These are phyloP conservation scores for Leptura quadrifasciata DNA, from an alignment of 2,888 invertebrate genomes.

Conservation along the genomic window DNA sequence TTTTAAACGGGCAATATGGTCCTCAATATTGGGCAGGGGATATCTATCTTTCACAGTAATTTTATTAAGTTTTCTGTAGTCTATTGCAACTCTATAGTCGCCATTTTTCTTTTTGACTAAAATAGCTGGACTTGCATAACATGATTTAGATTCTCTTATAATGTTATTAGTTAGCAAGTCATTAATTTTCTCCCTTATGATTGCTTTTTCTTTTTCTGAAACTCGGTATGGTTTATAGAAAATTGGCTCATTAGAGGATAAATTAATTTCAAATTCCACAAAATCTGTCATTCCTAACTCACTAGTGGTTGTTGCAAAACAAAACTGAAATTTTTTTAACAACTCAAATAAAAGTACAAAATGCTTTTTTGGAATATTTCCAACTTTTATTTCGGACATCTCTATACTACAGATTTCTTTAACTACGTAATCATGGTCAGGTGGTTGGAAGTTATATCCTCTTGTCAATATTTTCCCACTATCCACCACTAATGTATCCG, in stretches of 20 bases:
- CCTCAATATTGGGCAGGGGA: conserved; percentile 64
- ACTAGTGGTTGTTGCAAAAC: conserved; percentile 47
- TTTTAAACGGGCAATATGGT: conserved; percentile 58
- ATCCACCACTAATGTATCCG: too few species aligned
- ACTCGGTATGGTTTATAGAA: conserved; percentile 60
- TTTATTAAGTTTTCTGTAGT: conserved; percentile 63
- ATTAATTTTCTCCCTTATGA: conserved; percentile 47
- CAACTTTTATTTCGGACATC: not conserved
- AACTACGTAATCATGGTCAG: too few species aligned
- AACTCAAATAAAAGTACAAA: not conserved
- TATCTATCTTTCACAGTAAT: conserved; percentile 62
- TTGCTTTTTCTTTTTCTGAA: conserved; percentile 54
- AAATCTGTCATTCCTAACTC: conserved; percentile 49
- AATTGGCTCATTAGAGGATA: conserved; percentile 55
- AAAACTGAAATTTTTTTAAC: not conserved
- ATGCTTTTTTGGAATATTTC: not conserved
- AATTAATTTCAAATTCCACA: conserved; percentile 57
- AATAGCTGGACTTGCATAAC: conserved; percentile 58
- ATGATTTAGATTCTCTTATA: conserved; percentile 56
- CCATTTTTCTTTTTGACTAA: conserved; percentile 61
- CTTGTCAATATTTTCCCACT: too few species aligned
- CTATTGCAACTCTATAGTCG: conserved; percentile 56
- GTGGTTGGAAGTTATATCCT: too few species aligned
- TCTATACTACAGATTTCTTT: too few species aligned
- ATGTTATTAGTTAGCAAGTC: conserved; percentile 51